Conservation (phyloP, 53 echinoderm and acorn worm genomes). For the Henricia sp. region DNA sequence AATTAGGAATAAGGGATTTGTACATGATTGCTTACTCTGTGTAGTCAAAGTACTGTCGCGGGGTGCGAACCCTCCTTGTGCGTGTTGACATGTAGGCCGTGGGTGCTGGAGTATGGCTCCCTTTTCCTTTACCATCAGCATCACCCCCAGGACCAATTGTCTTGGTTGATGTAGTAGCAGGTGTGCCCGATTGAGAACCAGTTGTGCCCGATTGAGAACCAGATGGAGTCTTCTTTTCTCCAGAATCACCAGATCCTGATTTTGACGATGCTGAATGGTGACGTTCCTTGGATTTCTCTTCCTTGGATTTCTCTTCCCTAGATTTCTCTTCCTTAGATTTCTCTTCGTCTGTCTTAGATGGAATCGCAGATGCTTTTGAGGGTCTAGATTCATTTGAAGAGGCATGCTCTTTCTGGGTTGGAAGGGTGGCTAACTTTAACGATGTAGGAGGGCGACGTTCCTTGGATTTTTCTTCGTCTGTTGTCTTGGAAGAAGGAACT, state of each 20-base stretch:
- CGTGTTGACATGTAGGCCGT: constrained; percentile 66
- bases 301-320: too few relatives aligned
- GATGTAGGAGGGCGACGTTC: constrained; percentile 6
- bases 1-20: not conserved
- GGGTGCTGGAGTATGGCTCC: not conserved
- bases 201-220: not conserved
- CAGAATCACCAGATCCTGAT: not conserved
- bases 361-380: too few relatives aligned
- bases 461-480: not conserved
- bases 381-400: too few relatives aligned
- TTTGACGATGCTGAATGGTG: not conserved
- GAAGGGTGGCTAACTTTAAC: not conserved
- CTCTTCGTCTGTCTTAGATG: too few relatives aligned
- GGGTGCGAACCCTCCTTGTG: constrained; percentile 81
- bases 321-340: too few relatives aligned
- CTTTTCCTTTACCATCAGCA: constrained; percentile 23
- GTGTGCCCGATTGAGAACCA: not conserved
- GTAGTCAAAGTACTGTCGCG: constrained; percentile 86
- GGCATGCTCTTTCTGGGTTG: too few relatives aligned
- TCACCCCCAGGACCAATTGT: constrained; percentile 20
- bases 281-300: not conserved
- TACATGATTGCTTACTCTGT: constrained; percentile 51
- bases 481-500: not conserved
- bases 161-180: constrained; percentile 8
- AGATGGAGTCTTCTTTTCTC: constrained; percentile 7